Conservation (phyloP, 2,888 invertebrate genomes). For the Leucania comma region DNA sequence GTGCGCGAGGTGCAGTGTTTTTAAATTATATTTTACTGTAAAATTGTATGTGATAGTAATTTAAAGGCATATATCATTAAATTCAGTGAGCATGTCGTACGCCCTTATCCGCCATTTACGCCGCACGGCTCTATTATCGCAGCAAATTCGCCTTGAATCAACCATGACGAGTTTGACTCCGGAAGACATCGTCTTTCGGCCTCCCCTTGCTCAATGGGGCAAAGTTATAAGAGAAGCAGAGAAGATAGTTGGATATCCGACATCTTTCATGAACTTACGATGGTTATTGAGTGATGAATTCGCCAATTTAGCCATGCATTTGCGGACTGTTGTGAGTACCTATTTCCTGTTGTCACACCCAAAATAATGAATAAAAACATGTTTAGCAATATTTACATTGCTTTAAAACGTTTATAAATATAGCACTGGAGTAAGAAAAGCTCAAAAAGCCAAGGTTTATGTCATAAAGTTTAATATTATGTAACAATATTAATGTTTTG, state of each 20-base stretch:
- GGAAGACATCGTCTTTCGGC: conserved; percentile 85
- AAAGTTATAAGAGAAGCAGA: conserved; percentile 88
- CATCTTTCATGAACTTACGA: conserved; percentile 91
- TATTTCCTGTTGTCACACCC: conserved; percentile 21
- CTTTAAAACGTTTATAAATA: neutral
- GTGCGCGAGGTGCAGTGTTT: conserved; percentile 66
- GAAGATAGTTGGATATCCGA: conserved; percentile 90
- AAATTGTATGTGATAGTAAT: conserved; percentile 72
- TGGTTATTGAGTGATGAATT: conserved; percentile 92
- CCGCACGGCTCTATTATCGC: conserved; percentile 77
- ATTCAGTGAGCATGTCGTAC: conserved; percentile 80
- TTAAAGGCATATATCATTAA: conserved; percentile 48
- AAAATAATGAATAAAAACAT: conserved; percentile 2
- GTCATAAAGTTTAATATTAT: conserved; percentile 65
- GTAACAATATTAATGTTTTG: conserved; percentile 66
- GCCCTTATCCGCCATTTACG: conserved; percentile 84
- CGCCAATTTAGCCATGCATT: conserved; percentile 90
- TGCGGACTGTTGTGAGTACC: conserved; percentile 87
- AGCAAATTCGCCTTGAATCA: conserved; percentile 82
- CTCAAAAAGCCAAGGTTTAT: conserved; percentile 27
- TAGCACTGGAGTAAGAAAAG: neutral
- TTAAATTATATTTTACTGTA: conserved; percentile 46
- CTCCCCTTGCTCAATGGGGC: conserved; percentile 84
- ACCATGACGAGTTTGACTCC: conserved; percentile 85
- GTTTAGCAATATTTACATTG: neutral